Percentiles rank a stretch among this genome's conserved stretches.
Evolutionary conservation across 2,888 invertebrate species (phyloP).

Genomic region (Chymomyza procnemis): DNA sequence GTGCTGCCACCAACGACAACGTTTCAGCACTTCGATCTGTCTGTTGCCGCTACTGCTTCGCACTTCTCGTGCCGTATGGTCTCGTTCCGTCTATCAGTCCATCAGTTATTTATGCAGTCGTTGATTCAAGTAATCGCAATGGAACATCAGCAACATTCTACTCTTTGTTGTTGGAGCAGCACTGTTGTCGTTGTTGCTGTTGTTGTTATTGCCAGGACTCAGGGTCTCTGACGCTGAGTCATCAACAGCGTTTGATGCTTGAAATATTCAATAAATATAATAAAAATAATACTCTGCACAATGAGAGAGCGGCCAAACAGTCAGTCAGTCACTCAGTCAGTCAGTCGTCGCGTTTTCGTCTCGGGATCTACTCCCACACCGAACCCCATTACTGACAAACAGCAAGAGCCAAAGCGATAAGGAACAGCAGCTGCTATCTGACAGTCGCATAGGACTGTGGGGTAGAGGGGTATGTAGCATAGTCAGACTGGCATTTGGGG

Average conservation of each 20-base stretch:
- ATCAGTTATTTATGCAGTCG: neutral
- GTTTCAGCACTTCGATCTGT: neutral
- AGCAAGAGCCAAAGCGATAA: neutral
- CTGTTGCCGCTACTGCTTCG: neutral
- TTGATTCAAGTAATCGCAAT: conserved; percentile 4
- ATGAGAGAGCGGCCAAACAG: neutral
- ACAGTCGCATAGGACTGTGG: neutral
- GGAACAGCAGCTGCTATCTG: conserved; percentile 7
- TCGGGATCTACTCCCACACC: neutral
- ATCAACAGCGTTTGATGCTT: conserved; percentile 59
- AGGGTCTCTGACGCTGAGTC: conserved; percentile 52
- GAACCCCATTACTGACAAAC: neutral
- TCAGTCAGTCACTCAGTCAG: neutral
- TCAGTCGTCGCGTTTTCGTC: neutral
- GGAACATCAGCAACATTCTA: neutral
- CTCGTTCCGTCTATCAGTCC: neutral
- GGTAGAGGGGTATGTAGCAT: too few species aligned
- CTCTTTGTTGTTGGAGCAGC: neutral
- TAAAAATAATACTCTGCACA: conserved; percentile 47
- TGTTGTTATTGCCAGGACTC: neutral
- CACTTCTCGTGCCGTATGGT: too few species aligned
- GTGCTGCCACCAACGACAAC: neutral
- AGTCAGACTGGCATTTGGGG: too few species aligned
- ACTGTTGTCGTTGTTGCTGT: neutral
- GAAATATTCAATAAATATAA: conserved; percentile 73